phyloP scores from a whole-genome alignment of 2,797 vertebrate species.

The Anomalospiza imberbis region DNA sequence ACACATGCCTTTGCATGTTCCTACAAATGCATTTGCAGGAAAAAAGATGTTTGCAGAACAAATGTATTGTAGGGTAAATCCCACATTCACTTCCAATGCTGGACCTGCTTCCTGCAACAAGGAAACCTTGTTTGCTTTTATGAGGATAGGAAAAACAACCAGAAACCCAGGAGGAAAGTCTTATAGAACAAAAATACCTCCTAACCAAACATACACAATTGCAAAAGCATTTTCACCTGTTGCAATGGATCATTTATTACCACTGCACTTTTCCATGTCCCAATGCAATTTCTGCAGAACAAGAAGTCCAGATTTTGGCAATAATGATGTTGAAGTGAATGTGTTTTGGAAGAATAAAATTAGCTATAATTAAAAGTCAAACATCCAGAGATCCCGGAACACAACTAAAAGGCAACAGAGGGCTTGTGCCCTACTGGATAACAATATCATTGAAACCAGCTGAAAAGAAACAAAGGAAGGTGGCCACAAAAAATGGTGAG shows the following conservation, averaged over 20 bases:
- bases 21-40: background rate
- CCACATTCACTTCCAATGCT: background rate
- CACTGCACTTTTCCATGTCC: background rate
- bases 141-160: background rate
- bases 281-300: background rate
- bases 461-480: background rate
- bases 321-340: background rate
- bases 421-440: background rate
- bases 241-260: constrained; percentile 41
- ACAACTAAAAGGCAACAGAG: background rate
- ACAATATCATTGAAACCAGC: background rate
- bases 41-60: background rate
- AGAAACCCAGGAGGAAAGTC: background rate
- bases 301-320: background rate
- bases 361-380: background rate
- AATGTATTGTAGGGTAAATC: background rate
- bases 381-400: background rate
- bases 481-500: background rate
- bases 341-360: background rate
- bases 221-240: constrained; percentile 49
- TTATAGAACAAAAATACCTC: background rate
- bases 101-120: background rate
- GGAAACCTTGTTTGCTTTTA: background rate
- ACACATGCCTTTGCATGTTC: background rate
- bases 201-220: background rate